A percentile compares a stretch with the other conserved stretches of the same genome.
These are phyloP conservation scores for Caenorhabditis macrosperma DNA, from an alignment of 2,888 invertebrate genomes.

Conservation along the genomic window DNA sequence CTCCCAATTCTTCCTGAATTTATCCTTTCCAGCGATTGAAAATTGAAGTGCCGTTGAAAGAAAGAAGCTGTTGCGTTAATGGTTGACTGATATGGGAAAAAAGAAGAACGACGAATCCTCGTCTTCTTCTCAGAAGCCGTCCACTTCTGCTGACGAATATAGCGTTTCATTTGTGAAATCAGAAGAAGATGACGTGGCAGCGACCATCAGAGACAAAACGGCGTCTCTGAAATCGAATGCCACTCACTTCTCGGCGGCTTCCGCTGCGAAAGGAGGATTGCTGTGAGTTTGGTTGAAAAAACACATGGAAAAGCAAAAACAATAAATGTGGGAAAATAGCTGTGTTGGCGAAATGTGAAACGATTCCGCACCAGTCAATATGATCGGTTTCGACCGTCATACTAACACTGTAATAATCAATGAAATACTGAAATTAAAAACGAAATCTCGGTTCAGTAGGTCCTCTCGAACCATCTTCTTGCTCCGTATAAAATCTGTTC, in stretches of 20 bases:
- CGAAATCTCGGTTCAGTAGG: constrained; percentile 16
- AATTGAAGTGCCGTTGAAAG: not conserved
- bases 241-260: constrained; percentile 55
- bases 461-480: not conserved
- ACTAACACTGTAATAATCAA: constrained; percentile 42
- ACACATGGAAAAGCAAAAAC: constrained; percentile 1
- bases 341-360: constrained; percentile 1
- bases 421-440: constrained; percentile 10
- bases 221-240: constrained; percentile 63
- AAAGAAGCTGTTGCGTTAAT: constrained; percentile 1
- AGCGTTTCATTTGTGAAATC: constrained; percentile 47
- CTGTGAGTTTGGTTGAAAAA: constrained; percentile 52
- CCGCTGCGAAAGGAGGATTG: constrained; percentile 54
- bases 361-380: constrained; percentile 7
- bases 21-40: constrained; percentile 7
- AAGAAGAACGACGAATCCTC: constrained; percentile 26
- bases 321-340: constrained; percentile 17
- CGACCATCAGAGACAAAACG: constrained; percentile 59
- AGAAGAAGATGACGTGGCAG: constrained; percentile 35
- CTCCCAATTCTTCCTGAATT: constrained; percentile 11
- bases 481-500: not conserved
- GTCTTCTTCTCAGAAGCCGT: constrained; percentile 30
- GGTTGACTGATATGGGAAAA: constrained; percentile 58
- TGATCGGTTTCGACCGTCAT: constrained; percentile 42
- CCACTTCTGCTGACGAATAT: constrained; percentile 28